Conservation (phyloP, 1,140 invertebrate genomes). For the Acyrthosiphon pisum region DNA sequence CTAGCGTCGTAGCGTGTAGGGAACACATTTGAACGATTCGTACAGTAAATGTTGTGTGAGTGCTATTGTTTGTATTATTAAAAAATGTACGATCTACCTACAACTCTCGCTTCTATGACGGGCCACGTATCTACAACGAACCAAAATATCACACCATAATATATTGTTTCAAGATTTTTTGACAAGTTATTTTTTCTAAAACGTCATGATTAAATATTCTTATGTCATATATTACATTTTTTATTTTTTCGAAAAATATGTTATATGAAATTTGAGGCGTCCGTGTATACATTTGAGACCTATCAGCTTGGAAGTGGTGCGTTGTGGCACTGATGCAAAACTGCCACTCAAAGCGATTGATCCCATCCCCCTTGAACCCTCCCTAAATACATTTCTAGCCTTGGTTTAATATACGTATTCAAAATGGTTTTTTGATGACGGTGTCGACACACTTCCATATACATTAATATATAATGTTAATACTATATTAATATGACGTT, state of each 20-base stretch:
- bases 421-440: too few species aligned
- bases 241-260: not conserved
- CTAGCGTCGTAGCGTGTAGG: not conserved
- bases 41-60: not conserved
- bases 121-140: not conserved
- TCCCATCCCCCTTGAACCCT: too few species aligned
- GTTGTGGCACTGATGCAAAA: not conserved
- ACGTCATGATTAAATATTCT: not conserved
- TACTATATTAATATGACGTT: not conserved
- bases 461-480: not conserved
- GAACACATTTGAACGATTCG: not conserved
- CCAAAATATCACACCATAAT: not conserved
- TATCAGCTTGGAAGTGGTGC: too few species aligned
- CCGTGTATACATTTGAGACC: not conserved
- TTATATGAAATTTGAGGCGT: not conserved
- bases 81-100: not conserved
- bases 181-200: not conserved
- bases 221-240: too few species aligned
- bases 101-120: not conserved
- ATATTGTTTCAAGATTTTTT: not conserved
- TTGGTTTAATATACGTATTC: too few species aligned
- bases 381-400: too few species aligned
- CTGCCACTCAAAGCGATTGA: not conserved
- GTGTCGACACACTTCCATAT: not conserved
- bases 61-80: not conserved